Percentiles rank a stretch among this genome's conserved stretches.
Evolutionary conservation across 2,113 vertebrate species (phyloP).

Genomic region (Gulo gulo): DNA sequence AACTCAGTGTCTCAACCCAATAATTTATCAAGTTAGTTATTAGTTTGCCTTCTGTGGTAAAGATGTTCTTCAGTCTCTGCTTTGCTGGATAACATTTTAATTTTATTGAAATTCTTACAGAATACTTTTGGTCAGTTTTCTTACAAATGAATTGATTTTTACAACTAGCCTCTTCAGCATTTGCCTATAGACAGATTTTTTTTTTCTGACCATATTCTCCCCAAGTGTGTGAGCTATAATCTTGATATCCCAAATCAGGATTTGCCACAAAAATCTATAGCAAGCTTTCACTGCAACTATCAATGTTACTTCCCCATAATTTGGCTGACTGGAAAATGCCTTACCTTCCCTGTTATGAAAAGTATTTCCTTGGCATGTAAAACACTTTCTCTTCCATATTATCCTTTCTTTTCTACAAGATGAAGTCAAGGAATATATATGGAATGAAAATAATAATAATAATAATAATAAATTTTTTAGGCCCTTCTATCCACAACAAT

Average conservation of each 20-base stretch:
- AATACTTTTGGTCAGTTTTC: neutral
- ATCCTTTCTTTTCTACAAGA: neutral
- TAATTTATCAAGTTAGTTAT: neutral
- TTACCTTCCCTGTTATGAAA: constrained; percentile 7
- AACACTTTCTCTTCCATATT: constrained; percentile 15
- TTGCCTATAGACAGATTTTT: neutral
- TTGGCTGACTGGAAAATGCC: constrained; percentile 61
- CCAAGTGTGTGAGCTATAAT: neutral
- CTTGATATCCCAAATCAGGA: neutral
- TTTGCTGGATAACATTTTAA: neutral
- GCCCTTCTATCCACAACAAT: neutral
- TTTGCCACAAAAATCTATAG: constrained; percentile 39
- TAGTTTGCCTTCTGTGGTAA: neutral
- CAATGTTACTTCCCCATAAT: constrained; percentile 50
- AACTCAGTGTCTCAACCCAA: neutral
- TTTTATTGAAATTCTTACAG: neutral
- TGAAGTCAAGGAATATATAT: neutral
- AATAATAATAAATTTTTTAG: neutral
- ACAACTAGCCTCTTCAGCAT: neutral
- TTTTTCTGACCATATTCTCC: neutral
- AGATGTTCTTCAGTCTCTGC: neutral
- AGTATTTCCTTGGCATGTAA: neutral
- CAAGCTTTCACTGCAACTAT: neutral
- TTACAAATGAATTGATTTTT: constrained; percentile 4
- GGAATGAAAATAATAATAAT: neutral